Base-by-base conservation (phyloP, 2,113 vertebrate species). In the Phocoena phocoena region DNA sequence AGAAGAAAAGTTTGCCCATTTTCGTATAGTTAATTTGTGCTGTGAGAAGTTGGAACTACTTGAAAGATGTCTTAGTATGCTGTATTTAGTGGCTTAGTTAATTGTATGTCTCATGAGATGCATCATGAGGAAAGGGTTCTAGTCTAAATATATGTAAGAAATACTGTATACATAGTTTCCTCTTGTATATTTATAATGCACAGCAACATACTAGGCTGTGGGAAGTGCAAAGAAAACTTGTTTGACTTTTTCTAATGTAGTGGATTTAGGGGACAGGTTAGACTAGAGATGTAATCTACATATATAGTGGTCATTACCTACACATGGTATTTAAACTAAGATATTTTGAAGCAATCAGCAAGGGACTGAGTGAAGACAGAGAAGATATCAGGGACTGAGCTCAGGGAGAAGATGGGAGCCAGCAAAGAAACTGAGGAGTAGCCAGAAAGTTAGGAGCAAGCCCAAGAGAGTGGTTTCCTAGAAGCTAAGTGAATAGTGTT, bases 1-100 rank as follows among this genome's bases (percentile, higher is more conserved):
- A 85, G 67, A 44, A n/a, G n/a, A 68, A 41, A 65, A 71, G 28
- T 70, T 77, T 79, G 41, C 9, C 44, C 67, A 65, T 77, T 84
- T 93, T 92, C 73, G 74, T 88, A 36, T 50, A 60, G 55, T 80
- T 88, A 83, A 53, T 60, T 88, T 63, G 11, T 88, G 28, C 63
- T 31, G 8, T 90, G 44, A 86, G 79, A 93, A 80, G 12, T 85
- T 90, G 63, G 53, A 90, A 85, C 28, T 90, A 90, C 50, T 85
- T 79, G 53, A 84, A 80, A 71, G 53, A 77, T 53, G 15, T 68
- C 50, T 89, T 36, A 71, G 63, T 36, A 65, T 90, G n/a, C 63
- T 89, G 36, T 96, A 73, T 80, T 90, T 85, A 85, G 80, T 90
- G 91, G 38, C 13, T 93, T 65, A 90, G 91, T 93, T 63, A 83